These are phyloP conservation scores for Macrotus californicus DNA, from an alignment of 2,113 vertebrate species.

Conservation along the genomic window DNA sequence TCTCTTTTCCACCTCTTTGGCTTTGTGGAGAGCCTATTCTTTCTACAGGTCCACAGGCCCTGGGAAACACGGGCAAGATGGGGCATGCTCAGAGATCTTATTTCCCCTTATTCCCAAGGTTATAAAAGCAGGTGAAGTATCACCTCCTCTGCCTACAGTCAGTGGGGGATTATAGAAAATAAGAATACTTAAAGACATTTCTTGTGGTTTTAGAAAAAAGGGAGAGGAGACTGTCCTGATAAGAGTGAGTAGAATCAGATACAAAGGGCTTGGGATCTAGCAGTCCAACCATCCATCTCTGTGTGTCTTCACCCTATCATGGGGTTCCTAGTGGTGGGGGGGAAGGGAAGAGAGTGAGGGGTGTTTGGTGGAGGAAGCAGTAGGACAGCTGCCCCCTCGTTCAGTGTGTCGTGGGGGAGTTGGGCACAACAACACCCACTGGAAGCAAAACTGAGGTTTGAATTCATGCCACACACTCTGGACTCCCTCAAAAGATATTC, in stretches of 20 bases:
- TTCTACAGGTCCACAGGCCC: neutral
- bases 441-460: neutral
- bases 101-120: constrained; percentile 5
- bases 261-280: neutral
- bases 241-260: neutral
- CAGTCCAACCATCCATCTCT: neutral
- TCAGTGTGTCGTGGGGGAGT: neutral
- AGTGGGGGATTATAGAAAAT: neutral
- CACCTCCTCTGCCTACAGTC: neutral
- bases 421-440: neutral
- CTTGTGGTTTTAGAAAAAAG: neutral
- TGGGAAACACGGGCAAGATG: neutral
- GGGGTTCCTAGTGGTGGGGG: neutral
- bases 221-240: neutral
- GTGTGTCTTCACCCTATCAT: neutral
- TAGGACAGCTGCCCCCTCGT: neutral
- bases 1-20: neutral
- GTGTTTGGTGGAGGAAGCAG: neutral
- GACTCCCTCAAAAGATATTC: neutral
- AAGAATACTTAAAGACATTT: constrained; percentile 21
- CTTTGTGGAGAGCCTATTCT: neutral
- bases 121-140: constrained; percentile 15
- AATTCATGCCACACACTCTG: neutral
- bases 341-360: neutral
- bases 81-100: neutral